Percentiles rank a stretch among this genome's conserved stretches.
Conservation (phyloP, 1,140 invertebrate genomes). For the Eubasilissa regina region DNA sequence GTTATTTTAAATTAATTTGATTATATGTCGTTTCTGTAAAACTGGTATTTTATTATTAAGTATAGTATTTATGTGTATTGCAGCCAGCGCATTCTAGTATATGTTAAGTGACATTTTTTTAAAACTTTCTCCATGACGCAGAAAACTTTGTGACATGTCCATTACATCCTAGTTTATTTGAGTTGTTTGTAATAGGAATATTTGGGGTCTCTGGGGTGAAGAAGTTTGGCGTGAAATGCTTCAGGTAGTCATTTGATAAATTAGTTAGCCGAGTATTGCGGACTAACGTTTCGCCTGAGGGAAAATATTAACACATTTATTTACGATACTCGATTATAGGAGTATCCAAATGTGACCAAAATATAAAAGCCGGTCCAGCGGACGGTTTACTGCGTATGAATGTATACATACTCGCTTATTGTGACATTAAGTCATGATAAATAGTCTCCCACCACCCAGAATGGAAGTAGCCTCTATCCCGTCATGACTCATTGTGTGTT, state of each 20-base stretch:
- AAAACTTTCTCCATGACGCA: conserved; percentile 34
- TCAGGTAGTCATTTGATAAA: conserved; percentile 9
- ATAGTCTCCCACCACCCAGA: not conserved
- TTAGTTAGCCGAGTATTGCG: not conserved
- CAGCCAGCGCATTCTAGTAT: conserved; percentile 12
- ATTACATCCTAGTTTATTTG: not conserved
- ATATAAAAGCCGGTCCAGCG: not conserved
- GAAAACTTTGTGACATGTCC: not conserved
- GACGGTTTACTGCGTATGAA: not conserved
- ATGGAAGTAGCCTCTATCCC: conserved; percentile 10
- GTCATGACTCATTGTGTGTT: conserved; percentile 9
- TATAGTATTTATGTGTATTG: conserved; percentile 11
- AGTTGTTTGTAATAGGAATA: conserved; percentile 30
- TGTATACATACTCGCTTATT: not conserved
- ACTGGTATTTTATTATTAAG: conserved; percentile 28
- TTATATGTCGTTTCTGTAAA: conserved; percentile 35
- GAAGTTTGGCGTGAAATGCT: conserved; percentile 4
- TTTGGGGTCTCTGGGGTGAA: conserved; percentile 2
- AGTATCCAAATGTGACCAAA: too few relatives aligned
- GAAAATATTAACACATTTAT: not conserved
- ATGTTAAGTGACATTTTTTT: conserved; percentile 24
- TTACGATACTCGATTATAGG: too few relatives aligned
- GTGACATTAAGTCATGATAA: conserved; percentile 12
- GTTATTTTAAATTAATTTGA: conserved; percentile 22
- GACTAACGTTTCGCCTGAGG: not conserved